phyloP scores from a whole-genome alignment of 1,140 invertebrate species.

The Drosophila melanica region DNA sequence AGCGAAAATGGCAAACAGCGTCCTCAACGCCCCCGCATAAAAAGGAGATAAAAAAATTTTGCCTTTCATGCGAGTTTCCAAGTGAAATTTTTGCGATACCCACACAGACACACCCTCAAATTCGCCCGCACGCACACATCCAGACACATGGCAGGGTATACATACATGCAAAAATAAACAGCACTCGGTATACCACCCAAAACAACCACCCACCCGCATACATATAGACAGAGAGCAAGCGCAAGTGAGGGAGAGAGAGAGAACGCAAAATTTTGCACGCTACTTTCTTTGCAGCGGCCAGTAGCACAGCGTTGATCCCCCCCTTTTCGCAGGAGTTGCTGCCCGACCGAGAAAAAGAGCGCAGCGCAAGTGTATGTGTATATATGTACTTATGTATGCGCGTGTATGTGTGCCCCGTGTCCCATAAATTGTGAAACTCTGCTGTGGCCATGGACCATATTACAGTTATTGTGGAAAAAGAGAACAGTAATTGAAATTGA shows the following conservation, averaged over 20 bases:
- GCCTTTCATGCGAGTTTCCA: conserved; percentile 65
- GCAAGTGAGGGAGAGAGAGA: conserved; percentile 13
- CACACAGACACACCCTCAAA: conserved; percentile 56
- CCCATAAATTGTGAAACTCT: conserved; percentile 79
- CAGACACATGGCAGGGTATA: conserved; percentile 61
- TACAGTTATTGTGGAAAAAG: conserved; percentile 68
- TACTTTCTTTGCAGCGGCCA: conserved; percentile 69
- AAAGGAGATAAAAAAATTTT: conserved; percentile 46
- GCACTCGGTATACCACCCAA: conserved; percentile 42
- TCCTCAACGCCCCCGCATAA: conserved; percentile 45
- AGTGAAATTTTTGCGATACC: conserved; percentile 68
- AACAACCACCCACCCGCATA: conserved; percentile 45
- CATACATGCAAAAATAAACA: conserved; percentile 70
- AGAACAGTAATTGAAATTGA: conserved; percentile 64
- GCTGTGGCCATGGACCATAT: conserved; percentile 79
- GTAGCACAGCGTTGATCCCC: conserved; percentile 56
- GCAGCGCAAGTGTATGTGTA: conserved; percentile 45
- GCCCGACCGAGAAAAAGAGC: conserved; percentile 64
- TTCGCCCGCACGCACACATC: conserved; percentile 44
- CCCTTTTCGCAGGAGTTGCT: conserved; percentile 62
- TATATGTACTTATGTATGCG: conserved; percentile 22
- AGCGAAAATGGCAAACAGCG: conserved; percentile 66
- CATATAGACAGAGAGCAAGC: conserved; percentile 32
- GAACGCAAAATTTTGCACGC: conserved; percentile 76
- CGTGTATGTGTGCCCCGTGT: conserved; percentile 64